Percentiles rank a stretch among this genome's conserved stretches.
Evolutionary conservation across 2,888 invertebrate genomes (phyloP).

Genomic region (Scrobipalpa costella): DNA sequence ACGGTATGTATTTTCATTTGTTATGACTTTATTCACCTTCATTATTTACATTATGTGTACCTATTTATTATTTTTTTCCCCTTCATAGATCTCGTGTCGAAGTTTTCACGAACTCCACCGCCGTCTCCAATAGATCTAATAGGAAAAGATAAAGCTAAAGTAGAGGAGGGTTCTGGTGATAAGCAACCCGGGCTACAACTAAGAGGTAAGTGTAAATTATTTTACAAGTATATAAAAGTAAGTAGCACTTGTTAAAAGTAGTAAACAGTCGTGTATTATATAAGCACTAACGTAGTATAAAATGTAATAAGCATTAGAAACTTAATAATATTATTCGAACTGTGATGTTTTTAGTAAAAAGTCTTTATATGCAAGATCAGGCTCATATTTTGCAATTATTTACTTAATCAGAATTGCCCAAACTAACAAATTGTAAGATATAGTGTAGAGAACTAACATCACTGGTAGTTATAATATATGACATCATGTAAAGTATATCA

Average conservation of each 20-base stretch:
- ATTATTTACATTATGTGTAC: background rate
- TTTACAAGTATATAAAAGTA: background rate
- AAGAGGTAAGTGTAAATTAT: conserved; percentile 56
- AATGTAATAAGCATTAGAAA: background rate
- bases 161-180: conserved; percentile 60
- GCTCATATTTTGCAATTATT: background rate
- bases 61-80: conserved; percentile 3
- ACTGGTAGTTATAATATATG: background rate
- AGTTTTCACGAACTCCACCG: conserved; percentile 85
- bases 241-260: background rate
- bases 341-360: background rate
- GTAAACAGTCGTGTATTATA: background rate
- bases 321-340: background rate
- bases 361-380: background rate
- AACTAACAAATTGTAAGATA: background rate
- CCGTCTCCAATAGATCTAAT: conserved; percentile 86
- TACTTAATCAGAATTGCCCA: background rate
- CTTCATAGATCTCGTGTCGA: conserved; percentile 81
- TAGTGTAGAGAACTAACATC: background rate
- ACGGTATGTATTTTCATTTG: conserved; percentile 63
- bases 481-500: background rate
- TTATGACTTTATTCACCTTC: background rate
- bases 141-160: conserved; percentile 74
- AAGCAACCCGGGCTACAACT: conserved; percentile 72
- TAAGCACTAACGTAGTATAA: background rate